phyloP scores from a whole-genome alignment of 2,113 vertebrate genomes.

The Neodon shergylaensis region DNA sequence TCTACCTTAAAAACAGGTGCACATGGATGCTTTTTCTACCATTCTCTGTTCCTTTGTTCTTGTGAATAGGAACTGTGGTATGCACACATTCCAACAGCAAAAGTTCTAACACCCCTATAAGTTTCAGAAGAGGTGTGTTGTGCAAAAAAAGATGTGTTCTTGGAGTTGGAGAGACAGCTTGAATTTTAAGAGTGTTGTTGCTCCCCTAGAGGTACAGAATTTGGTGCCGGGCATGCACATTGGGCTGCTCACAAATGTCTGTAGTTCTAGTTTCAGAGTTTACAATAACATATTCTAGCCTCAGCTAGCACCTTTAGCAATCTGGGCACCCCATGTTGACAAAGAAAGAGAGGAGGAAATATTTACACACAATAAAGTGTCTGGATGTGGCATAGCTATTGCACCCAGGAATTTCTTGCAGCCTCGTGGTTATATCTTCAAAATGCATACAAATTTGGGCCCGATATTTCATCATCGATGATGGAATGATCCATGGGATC shows the following conservation, averaged over 20 bases:
- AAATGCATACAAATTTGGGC: too few species aligned
- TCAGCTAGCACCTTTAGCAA: too few species aligned
- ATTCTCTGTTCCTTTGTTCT: not conserved
- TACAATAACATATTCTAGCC: not conserved
- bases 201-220: not conserved
- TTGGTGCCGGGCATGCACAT: fast-evolving
- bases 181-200: not conserved
- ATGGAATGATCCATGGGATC: not conserved
- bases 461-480: not conserved
- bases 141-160: too few species aligned
- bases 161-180: not conserved
- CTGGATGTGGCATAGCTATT: too few species aligned
- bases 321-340: not conserved
- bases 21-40: not conserved
- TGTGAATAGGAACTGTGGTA: not conserved
- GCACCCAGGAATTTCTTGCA: not conserved
- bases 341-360: not conserved
- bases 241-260: not conserved
- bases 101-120: not conserved
- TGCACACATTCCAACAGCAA: not conserved
- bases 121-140: not conserved
- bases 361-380: not conserved
- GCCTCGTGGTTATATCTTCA: not conserved
- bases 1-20: not conserved
- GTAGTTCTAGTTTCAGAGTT: too few species aligned